Evolutionary conservation across 2,797 vertebrate species (phyloP).

Genomic region (Urosaurus nigricauda): DNA sequence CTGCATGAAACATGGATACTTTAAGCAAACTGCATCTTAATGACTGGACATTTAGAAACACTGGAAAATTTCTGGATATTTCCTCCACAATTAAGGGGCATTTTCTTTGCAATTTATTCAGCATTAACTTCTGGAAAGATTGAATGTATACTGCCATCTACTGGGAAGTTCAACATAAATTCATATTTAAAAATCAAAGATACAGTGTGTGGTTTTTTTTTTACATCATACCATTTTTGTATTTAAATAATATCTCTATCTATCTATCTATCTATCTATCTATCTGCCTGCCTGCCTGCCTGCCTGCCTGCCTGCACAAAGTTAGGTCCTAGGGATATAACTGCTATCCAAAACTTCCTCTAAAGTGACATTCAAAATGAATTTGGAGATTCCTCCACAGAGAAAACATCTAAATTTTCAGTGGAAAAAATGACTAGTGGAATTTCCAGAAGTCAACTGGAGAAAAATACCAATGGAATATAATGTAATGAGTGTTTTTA

Average conservation of each 20-base stretch:
- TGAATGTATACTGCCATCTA: conserved; percentile 83
- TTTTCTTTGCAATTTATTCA: conserved; percentile 27
- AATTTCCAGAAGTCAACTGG: not conserved
- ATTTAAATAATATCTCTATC: not conserved
- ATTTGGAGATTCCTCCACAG: conserved; percentile 2
- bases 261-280: not conserved
- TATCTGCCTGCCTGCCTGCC: not conserved
- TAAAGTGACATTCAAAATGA: conserved; percentile 2
- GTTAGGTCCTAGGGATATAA: not conserved
- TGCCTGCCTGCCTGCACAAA: not conserved
- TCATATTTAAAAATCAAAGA: not conserved
- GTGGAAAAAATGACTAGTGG: not conserved
- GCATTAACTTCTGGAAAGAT: conserved; percentile 44
- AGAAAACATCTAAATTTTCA: not conserved
- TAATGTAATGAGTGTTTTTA: not conserved
- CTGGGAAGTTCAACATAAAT: conserved; percentile 62
- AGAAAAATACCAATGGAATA: not conserved
- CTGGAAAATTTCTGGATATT: conserved; percentile 27
- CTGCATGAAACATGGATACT: conserved; percentile 32
- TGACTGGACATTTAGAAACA: not conserved
- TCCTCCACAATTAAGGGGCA: conserved; percentile 19
- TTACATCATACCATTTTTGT: not conserved
- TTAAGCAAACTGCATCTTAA: conserved; percentile 29
- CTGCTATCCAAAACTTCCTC: not conserved
- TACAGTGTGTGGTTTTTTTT: no score